phyloP scores from a whole-genome alignment of 2,888 invertebrate species.

The Aphidius colemani region DNA sequence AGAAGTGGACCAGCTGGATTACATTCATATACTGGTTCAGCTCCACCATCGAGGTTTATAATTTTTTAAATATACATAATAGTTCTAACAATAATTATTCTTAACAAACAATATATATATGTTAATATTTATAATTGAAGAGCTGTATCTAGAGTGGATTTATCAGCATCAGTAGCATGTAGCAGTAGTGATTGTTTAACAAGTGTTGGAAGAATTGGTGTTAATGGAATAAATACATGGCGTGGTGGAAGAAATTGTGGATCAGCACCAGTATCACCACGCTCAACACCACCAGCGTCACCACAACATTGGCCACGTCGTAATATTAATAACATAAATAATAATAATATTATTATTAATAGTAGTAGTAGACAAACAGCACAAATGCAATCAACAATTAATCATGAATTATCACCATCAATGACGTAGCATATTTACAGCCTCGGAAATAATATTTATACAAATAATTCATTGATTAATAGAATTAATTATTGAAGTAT shows the following conservation, averaged over 20 bases:
- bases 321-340: not conserved
- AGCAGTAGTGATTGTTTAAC: conserved; percentile 64
- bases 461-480: conserved; percentile 5
- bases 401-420: conserved; percentile 46
- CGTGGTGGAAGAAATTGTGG: conserved; percentile 64
- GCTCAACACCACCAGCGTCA: conserved; percentile 75
- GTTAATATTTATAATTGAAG: conserved; percentile 35
- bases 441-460: conserved; percentile 29
- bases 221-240: conserved; percentile 60
- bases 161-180: conserved; percentile 67
- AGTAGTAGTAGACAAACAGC: conserved; percentile 38
- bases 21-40: conserved; percentile 75
- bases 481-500: not conserved
- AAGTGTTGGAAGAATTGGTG: conserved; percentile 46
- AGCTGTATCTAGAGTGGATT: conserved; percentile 71
- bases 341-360: conserved; percentile 18
- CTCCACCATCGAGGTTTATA: conserved; percentile 70
- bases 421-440: conserved; percentile 44
- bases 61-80: conserved; percentile 1
- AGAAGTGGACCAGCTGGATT: conserved; percentile 81
- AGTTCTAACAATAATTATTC: not conserved
- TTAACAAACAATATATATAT: not conserved
- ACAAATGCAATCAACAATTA: conserved; percentile 35
- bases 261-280: conserved; percentile 77
- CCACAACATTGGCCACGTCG: conserved; percentile 69